Base-by-base conservation (phyloP, 1,140 invertebrate species). In the Eupristina koningsbergeri region DNA sequence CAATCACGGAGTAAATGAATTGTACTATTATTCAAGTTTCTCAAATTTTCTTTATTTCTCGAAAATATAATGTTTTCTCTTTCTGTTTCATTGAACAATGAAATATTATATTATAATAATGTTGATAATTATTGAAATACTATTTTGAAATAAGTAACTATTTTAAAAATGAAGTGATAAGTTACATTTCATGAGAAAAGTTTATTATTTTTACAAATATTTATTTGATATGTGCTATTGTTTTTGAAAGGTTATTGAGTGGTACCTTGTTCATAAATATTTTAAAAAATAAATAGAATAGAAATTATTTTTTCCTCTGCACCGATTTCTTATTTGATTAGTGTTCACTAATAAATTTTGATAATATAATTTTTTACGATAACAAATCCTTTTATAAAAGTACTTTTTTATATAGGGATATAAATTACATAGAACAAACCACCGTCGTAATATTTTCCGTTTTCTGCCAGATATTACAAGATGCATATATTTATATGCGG, bases 301-400 rank as follows among this genome's bases (percentile, higher is more conserved):
- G 2, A 58, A 58, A 26, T 26, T 6, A 5, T 58, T 58, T 58
- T 58, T 26, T 26, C 53, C 53, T 58, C 22, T 58, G 3, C 19
- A 26, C 1, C 3, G 26, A 26, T 58, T 53, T 15, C 19, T 58
- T 58, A 26, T 26, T 6, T 31, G 31, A 64, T 0, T 17, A 15
- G 8, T 41, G 11, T 19, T 75, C 53, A 73, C 45, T 50, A 8
- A 75, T 31, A 34, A 74, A 75, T 19, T 5, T 34, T 22, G 45
- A 75, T 53, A 75, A 75, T 13, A 53, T 53, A n/a, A 53, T 75
- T 53, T n/a, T 75, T 75, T 29, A 29, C 53, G 53, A 75, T 75
- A 47, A n/a, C 26, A 75, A n/a, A 31, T 13, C 53, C 45, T 53
- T 22, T 50, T 75, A 13, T 53, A 75, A 75, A 17, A 50, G 73